These are phyloP conservation scores for Prorops nasuta DNA, from an alignment of 1,140 invertebrate genomes.

Conservation along the genomic window DNA sequence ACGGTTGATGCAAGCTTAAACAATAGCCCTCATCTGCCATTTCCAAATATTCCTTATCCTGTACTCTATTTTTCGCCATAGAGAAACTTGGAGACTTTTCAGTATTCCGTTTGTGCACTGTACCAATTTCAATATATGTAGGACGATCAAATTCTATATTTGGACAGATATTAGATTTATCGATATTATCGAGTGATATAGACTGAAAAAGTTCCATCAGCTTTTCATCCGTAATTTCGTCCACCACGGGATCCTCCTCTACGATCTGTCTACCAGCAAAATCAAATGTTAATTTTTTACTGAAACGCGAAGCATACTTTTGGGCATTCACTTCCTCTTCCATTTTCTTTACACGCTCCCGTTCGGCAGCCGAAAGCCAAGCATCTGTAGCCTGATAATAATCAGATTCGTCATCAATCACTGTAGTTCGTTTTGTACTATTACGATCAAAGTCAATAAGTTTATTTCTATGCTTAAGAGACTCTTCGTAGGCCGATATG, in stretches of 20 bases:
- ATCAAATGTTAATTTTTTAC: slow-evolving; percentile 76
- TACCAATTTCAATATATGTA: slow-evolving; percentile 2
- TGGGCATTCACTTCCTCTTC: slow-evolving; percentile 68
- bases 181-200: slow-evolving; percentile 17
- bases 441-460: slow-evolving; percentile 86
- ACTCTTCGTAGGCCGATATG: slow-evolving; percentile 63
- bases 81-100: slow-evolving; percentile 7
- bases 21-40: slow-evolving; percentile 88
- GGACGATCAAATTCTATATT: slow-evolving; percentile 34
- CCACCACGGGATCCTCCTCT: slow-evolving; percentile 48
- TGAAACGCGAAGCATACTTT: slow-evolving; percentile 68
- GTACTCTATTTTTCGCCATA: slow-evolving; percentile 60
- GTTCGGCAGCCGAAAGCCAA: slow-evolving; percentile 76
- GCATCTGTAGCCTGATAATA: slow-evolving; percentile 82
- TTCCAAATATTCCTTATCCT: slow-evolving; percentile 82
- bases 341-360: slow-evolving; percentile 67
- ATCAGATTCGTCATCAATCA: slow-evolving; percentile 94
- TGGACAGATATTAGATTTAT: slow-evolving; percentile 23
- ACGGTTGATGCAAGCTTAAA: slow-evolving; percentile 94
- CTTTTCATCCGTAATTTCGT: slow-evolving; percentile 25
- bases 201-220: slow-evolving; percentile 48
- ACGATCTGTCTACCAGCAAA: slow-evolving; percentile 69
- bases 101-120: neutral
- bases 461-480: slow-evolving; percentile 76
- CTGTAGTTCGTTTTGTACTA: slow-evolving; percentile 77